Evolutionary conservation across 2,113 vertebrate genomes (phyloP), one percentile per base, ranked within the genome.

Genomic region (Neodontobutis hainanensis): DNA sequence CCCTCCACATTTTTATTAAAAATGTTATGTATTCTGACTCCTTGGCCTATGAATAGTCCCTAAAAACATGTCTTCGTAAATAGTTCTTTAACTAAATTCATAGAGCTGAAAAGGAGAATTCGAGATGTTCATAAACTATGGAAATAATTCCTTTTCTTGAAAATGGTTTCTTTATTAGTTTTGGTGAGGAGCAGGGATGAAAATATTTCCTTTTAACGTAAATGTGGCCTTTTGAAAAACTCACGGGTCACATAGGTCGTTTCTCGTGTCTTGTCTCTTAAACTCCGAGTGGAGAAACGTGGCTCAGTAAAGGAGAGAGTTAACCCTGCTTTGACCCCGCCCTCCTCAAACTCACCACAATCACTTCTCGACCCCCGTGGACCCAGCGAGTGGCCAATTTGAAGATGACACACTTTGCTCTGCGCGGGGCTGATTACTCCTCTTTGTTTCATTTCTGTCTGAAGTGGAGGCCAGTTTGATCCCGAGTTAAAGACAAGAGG

Each of bases 341-440:
- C 44, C 40, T 48, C 61, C 56, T 61, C 67, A 61, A 79, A 70
- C 74, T 72, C 32, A 49, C 50, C 81, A 53, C 65, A 84, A 90
- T 82, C 87, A 86, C 86, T 87, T 85, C 82, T 87, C 83, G 89
- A 91, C 91, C 78, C 48, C 47, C 62, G 70, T 64, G 87, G 72
- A 27, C 82, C 78, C 56, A 6, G 58, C 34, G 32, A 78, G 72
- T 5, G 34, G 60, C 72, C 88, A 80, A 85, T 91, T 89, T 90
- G 79, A 84, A 77, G 78, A 94, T 92, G 94, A 94, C 93, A 92
- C 91, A 92, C 94, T 94, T 85, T 78, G 11, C 74, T 35, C 43
- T 66, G 85, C 59, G 15, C 79, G 68, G 65, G 74, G 65, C 73
- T 79, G 65, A 75, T 87, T 11, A 46, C 70, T 72, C 43, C 68